Base-by-base conservation (phyloP, 2,888 invertebrate species). In the Eupithecia abbreviata region DNA sequence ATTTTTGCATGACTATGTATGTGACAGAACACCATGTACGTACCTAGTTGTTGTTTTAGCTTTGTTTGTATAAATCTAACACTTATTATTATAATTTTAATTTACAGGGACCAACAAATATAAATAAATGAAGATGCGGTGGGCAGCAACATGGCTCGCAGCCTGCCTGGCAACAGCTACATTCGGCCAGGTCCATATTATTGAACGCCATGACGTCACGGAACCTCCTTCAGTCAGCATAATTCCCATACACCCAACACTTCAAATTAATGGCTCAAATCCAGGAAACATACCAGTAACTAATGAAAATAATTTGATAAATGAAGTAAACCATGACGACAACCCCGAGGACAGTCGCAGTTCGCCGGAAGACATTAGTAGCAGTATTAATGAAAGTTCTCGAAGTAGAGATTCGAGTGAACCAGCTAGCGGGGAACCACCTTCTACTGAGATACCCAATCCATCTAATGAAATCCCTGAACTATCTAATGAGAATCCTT, bases 91-190 rank as follows among this genome's bases (percentile, higher is more conserved):
- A 42, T 13, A n/a, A 30, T 45, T 71, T 0, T 66, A 55, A 62
- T 72, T 84, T 84, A 12, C 83, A 86, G 86, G 82, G 71, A 82
- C 81, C 77, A 45, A n/a, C 66, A 65, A 72, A 51, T 76, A 49
- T 10, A 51, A 49, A 49, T 58, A 6, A 12, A n/a, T 58, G 81
- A 86, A 73, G 79, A 89, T 89, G 88, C 81, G 82, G 80, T 85
- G 86, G 85, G 79, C 80, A 79, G 71, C 74, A 72, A 43, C 85
- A 49, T 85, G 82, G 83, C 73, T 86, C 49, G 70, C 78, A 68
- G 80, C 80, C 62, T 77, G 79, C 47, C 58, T 86, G 68, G 74
- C 80, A 47, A 74, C 75, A 30, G 73, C 76, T 41, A 74, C 81
- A 10, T 71, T 79, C 13, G 81, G 80, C 12, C 80, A 82, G 47